Percentiles rank a stretch among this genome's conserved stretches.
These are phyloP conservation scores for Chironomus tentans DNA, from an alignment of 2,888 invertebrate species.

Conservation along the genomic window DNA sequence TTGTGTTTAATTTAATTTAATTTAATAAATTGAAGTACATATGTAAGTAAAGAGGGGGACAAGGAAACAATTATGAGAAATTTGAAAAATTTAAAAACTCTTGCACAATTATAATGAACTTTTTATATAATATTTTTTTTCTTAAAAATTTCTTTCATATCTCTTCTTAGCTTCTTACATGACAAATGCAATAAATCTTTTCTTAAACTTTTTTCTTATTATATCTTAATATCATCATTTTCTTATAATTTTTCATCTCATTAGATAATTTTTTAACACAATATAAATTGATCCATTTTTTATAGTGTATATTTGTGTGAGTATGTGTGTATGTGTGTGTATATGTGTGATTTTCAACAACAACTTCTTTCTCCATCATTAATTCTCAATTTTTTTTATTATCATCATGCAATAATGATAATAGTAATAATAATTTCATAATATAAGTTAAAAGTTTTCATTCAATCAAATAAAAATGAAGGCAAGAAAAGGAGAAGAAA, in stretches of 20 bases:
- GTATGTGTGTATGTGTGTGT: neutral
- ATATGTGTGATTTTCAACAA: neutral
- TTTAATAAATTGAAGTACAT: neutral
- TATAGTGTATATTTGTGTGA: neutral
- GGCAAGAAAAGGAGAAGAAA: neutral
- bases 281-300: neutral
- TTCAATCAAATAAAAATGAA: too few relatives aligned
- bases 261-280: neutral
- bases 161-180: neutral
- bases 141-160: neutral
- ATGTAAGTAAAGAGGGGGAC: neutral
- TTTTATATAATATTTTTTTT: neutral
- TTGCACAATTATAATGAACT: neutral
- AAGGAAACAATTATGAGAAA: slow-evolving; percentile 1
- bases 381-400: neutral
- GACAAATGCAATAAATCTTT: neutral
- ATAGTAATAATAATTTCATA: too few relatives aligned
- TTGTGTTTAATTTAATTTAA: neutral
- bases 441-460: too few relatives aligned
- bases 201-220: neutral
- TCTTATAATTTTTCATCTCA: neutral
- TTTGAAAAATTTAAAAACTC: neutral
- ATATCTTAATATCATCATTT: neutral
- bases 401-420: neutral
- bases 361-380: neutral